A percentile compares a stretch with the other conserved stretches of the same genome.
Evolutionary conservation across 1,140 invertebrate species (phyloP).

Genomic region (Babylonia areolata): DNA sequence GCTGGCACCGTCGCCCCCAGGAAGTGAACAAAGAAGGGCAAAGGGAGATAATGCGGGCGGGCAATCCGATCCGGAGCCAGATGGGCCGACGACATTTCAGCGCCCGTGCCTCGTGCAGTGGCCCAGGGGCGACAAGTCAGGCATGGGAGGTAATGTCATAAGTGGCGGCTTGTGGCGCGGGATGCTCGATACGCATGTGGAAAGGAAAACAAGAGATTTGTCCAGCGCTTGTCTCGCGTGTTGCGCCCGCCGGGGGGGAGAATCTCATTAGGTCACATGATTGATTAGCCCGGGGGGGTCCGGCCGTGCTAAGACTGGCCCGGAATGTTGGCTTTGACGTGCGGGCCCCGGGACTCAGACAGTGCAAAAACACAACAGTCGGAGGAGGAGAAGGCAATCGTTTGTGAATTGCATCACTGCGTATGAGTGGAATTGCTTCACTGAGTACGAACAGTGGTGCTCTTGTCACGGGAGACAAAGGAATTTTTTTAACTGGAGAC

Average conservation of each 20-base stretch:
- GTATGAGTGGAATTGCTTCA: background rate
- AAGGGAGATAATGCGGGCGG: constrained; percentile 6
- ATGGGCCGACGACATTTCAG: constrained; percentile 1
- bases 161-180: background rate
- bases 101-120: background rate
- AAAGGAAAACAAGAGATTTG: constrained; percentile 13
- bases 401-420: background rate
- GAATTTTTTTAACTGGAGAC: background rate
- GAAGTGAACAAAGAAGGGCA: background rate
- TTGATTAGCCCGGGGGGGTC: background rate
- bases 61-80: constrained; percentile 14
- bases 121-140: background rate
- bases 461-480: background rate
- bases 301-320: background rate
- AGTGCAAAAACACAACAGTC: background rate
- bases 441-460: background rate
- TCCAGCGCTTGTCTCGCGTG: background rate
- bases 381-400: background rate
- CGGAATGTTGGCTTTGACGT: background rate
- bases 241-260: background rate
- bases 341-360: background rate
- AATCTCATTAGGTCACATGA: background rate
- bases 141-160: background rate
- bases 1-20: too few species aligned
- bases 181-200: background rate